A percentile compares a stretch with the other conserved stretches of the same genome.
phyloP scores from a whole-genome alignment of 2,113 vertebrate genomes.

The Tiliqua scincoides region DNA sequence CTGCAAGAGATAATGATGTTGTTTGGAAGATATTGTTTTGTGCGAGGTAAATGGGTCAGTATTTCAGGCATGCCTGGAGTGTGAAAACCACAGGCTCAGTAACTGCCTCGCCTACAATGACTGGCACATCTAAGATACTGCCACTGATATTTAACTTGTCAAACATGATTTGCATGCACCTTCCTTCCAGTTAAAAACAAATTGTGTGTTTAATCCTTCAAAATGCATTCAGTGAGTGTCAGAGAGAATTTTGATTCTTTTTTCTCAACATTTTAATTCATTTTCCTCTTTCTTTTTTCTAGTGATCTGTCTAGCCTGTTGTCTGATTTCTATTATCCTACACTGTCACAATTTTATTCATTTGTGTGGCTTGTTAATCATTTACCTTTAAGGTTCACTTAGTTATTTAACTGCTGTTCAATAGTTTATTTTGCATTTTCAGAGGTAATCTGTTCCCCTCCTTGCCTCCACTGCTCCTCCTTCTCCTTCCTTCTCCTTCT shows the following conservation, averaged over 20 bases:
- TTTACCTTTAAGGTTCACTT: background rate
- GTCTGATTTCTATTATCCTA: background rate
- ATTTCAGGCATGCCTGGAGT: slow-evolving; percentile 44
- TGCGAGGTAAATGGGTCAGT: background rate
- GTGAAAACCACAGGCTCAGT: background rate
- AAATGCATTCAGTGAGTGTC: background rate
- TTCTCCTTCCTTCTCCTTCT: too few relatives aligned
- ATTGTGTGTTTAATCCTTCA: background rate
- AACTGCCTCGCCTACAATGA: slow-evolving; percentile 27
- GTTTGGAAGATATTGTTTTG: too few relatives aligned
- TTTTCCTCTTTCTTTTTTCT: background rate
- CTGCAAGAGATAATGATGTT: background rate
- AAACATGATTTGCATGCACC: background rate
- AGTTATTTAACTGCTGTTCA: background rate
- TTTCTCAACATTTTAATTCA: background rate
- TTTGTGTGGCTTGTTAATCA: background rate
- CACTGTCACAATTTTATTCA: background rate
- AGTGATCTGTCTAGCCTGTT: background rate
- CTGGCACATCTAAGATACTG: background rate
- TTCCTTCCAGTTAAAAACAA: background rate
- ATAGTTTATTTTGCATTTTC: background rate
- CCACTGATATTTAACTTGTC: background rate
- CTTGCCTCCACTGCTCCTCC: too few relatives aligned
- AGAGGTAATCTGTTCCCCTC: background rate
- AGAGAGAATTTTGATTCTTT: background rate